These are phyloP conservation scores for Gymnosoma rotundatum DNA, from an alignment of 2,888 invertebrate genomes.

Conservation along the genomic window DNA sequence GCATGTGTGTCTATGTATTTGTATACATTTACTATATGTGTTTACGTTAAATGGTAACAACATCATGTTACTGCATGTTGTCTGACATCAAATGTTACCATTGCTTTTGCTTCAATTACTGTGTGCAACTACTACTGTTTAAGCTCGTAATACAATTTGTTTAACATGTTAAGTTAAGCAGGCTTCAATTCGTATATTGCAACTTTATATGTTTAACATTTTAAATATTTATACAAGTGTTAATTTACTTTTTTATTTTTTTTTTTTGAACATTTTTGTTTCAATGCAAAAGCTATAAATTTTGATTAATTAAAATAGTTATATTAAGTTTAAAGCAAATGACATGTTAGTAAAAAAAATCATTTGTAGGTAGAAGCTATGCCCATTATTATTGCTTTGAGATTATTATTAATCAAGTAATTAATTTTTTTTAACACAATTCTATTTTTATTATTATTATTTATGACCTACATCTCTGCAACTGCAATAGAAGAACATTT, in stretches of 20 bases:
- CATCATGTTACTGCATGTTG: slow-evolving; percentile 47
- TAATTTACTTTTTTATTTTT: slow-evolving; percentile 46
- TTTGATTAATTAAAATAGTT: slow-evolving; percentile 31
- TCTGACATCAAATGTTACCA: slow-evolving; percentile 22
- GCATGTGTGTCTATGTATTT: background rate
- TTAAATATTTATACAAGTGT: slow-evolving; percentile 45
- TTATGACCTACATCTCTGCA: no score
- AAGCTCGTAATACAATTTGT: slow-evolving; percentile 70
- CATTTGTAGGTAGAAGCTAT: background rate
- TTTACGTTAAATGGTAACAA: slow-evolving; percentile 26
- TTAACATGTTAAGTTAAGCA: slow-evolving; percentile 69
- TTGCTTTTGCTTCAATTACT: slow-evolving; percentile 21
- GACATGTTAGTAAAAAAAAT: slow-evolving; percentile 1
- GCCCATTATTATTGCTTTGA: slow-evolving; percentile 7
- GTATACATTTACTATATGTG: background rate
- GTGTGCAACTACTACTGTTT: slow-evolving; percentile 27
- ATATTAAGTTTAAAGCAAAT: background rate
- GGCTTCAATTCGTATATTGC: slow-evolving; percentile 56
- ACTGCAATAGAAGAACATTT: no score
- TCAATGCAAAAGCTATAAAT: slow-evolving; percentile 37
- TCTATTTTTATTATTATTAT: no score
- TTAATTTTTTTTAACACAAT: no score
- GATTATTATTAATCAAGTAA: slow-evolving; percentile 22
- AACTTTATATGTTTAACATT: slow-evolving; percentile 33
- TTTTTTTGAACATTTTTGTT: background rate